A percentile compares a stretch with the other conserved stretches of the same genome.
Conservation (phyloP, 1,140 invertebrate species). For the Neodiprion pinetum region DNA sequence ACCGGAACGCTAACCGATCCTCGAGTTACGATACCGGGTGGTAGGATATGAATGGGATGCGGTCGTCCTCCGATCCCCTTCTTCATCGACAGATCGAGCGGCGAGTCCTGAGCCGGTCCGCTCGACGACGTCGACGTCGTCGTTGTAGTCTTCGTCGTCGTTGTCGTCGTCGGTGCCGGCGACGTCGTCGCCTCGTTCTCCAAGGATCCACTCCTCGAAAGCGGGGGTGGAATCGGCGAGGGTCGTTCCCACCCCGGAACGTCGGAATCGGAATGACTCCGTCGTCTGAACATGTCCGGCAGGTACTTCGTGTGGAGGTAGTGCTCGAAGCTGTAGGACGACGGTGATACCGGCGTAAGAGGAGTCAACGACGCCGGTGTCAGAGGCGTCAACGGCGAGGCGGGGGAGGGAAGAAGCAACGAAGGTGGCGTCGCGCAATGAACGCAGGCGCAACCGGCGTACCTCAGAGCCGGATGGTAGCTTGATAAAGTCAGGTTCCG, state of each 20-base stretch:
- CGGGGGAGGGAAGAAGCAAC: constrained; percentile 54
- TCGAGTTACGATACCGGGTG: constrained; percentile 64
- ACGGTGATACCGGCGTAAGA: constrained; percentile 60
- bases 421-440: constrained; percentile 47
- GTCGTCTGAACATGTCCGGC: constrained; percentile 70
- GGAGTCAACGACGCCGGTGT: constrained; percentile 65
- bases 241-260: constrained; percentile 61
- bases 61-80: constrained; percentile 49
- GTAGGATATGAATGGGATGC: constrained; percentile 60
- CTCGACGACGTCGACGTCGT: constrained; percentile 23
- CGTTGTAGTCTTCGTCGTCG: constrained; percentile 26
- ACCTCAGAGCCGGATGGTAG: constrained; percentile 33
- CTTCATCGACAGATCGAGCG: constrained; percentile 84
- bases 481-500: constrained; percentile 28
- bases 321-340: constrained; percentile 71
- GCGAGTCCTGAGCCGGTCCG: constrained; percentile 75
- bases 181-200: constrained; percentile 45
- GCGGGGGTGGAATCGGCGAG: constrained; percentile 44
- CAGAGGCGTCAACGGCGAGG: constrained; percentile 67
- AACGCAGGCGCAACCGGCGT: constrained; percentile 48
- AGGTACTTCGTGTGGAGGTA: constrained; percentile 78
- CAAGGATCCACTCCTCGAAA: constrained; percentile 39
- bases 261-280: constrained; percentile 80
- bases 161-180: constrained; percentile 50
- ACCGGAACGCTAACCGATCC: constrained; percentile 71